A percentile compares a stretch with the other conserved stretches of the same genome.
Evolutionary conservation across 92 coral and sea anemone species (phyloP).

Genomic region (Parazoanthus atlanticus): DNA sequence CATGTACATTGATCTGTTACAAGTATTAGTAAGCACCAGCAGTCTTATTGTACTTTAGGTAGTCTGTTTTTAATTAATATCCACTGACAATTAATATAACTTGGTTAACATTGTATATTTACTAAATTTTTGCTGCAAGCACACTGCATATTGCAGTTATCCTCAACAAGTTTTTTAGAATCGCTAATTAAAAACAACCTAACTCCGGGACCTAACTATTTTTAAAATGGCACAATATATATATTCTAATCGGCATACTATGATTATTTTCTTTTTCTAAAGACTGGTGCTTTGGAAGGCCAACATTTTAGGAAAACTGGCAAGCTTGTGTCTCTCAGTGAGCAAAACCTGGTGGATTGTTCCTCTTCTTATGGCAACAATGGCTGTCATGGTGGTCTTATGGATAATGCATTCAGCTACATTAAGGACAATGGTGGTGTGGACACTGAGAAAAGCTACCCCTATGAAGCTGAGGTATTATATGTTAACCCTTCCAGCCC

Average conservation of each 20-base stretch:
- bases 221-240: too few species aligned
- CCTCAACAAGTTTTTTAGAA: too few species aligned
- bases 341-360: constrained; percentile 86
- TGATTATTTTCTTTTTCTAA: neutral
- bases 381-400: constrained; percentile 88
- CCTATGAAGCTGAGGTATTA: constrained; percentile 64
- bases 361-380: constrained; percentile 71
- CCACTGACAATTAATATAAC: too few species aligned
- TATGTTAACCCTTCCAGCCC: too few species aligned
- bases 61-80: too few species aligned
- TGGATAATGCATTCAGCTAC: constrained; percentile 84
- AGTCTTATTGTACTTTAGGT: too few species aligned
- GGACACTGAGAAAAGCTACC: constrained; percentile 77
- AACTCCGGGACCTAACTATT: too few species aligned
- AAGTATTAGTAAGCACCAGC: too few species aligned
- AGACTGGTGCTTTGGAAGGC: constrained; percentile 91
- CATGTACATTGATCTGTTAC: too few species aligned
- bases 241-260: too few species aligned
- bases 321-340: constrained; percentile 84
- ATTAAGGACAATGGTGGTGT: constrained; percentile 74
- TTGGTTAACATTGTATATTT: neutral
- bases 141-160: too few species aligned
- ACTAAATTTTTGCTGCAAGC: neutral
- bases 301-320: constrained; percentile 90
- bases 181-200: too few species aligned